These are phyloP conservation scores for Clanis bilineata DNA, from an alignment of 2,888 invertebrate species.

Conservation along the genomic window DNA sequence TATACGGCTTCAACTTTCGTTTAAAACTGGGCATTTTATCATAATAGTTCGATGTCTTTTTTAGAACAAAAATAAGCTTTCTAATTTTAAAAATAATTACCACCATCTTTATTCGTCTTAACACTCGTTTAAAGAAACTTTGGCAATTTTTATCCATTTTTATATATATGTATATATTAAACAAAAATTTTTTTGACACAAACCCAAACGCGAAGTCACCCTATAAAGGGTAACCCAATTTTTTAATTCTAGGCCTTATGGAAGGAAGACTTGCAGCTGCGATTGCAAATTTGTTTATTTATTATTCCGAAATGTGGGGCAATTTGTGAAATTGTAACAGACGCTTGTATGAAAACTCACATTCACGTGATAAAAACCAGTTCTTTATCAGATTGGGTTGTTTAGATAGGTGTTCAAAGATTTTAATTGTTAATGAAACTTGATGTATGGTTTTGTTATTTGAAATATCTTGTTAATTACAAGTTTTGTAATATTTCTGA, in stretches of 20 bases:
- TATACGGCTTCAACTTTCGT: too few relatives aligned
- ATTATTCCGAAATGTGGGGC: conserved; percentile 8
- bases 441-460: neutral
- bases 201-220: neutral
- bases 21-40: too few relatives aligned
- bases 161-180: too few relatives aligned
- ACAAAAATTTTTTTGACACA: conserved; percentile 13
- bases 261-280: conserved; percentile 21
- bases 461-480: too few relatives aligned
- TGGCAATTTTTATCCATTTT: too few relatives aligned
- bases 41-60: too few relatives aligned
- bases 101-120: too few relatives aligned
- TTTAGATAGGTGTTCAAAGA: neutral
- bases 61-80: too few relatives aligned
- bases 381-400: neutral
- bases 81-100: too few relatives aligned
- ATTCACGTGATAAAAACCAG: neutral
- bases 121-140: too few relatives aligned
- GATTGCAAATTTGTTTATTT: conserved; percentile 29
- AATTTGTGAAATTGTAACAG: neutral
- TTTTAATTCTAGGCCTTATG: conserved; percentile 22
- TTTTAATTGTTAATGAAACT: neutral
- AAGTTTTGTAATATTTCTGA: too few relatives aligned
- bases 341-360: neutral
- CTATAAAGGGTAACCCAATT: conserved; percentile 25